Evolutionary conservation across 37 sponge, comb jelly and placozoan genomes (phyloP), one percentile per base, ranked within the genome.

Genomic region (Agelas oroides): DNA sequence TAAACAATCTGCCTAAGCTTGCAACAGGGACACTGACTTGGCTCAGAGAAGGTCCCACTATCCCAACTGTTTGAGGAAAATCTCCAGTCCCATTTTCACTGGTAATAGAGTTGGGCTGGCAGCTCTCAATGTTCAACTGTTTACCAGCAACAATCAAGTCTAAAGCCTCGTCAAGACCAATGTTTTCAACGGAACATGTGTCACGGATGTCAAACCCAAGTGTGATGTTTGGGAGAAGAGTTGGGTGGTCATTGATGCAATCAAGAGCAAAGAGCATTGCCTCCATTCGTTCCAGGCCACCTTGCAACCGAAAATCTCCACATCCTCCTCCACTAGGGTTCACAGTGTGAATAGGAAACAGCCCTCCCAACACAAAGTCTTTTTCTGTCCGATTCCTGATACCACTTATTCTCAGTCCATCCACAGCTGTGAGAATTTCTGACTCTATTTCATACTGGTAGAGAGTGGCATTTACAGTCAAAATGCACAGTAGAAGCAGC

Each of bases 191-290:
- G 40, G 37, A 56, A 76, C 95, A 95, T 0, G 95, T 91, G 84
- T 95, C 95, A 32, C 92, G 79, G 39, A 97, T 86, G 27, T 97
- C 95, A 59, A 79, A 97, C 27, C 96, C 95, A 40, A 97, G 33
- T 25, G 36, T 80, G 2, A 95, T 37, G 8, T 75, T 87, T 5
- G 82, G 74, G 38, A 97, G 68, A 18, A 97, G 61, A 20, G 61
- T 68, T 23, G 77, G 27, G 37, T 90, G 70, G 35, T 63, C 78
- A 76, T 95, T 97, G 31, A 95, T 90, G 21, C 16, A 23, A 33
- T 92, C 88, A 0, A 97, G n/a, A 1, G 98, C 94, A 74, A 69
- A 92, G 6, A 92, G 79, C 92, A 97, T 97, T 0, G 95, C 95
- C 56, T 97, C 95, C 87, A 96, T 86, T 23, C 92, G 55, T 76